phyloP scores from a whole-genome alignment of 1,140 invertebrate genomes.

The Rhyacophila brunnea region DNA sequence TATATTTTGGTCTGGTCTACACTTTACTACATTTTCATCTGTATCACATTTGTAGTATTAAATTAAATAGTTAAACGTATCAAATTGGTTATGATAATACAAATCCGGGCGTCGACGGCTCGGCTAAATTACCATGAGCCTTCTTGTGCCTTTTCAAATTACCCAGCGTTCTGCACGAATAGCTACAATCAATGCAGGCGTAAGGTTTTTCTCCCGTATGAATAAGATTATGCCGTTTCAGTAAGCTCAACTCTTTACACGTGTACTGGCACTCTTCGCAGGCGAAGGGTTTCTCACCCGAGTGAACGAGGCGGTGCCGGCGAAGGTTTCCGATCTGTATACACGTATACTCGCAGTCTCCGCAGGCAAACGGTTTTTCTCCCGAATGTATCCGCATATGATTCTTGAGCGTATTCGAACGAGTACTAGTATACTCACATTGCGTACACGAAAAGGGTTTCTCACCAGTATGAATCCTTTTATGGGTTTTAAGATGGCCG shows the following conservation, averaged over 20 bases:
- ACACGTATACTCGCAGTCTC: conserved; percentile 13
- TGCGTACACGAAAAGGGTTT: conserved; percentile 6
- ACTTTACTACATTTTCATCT: too few species aligned
- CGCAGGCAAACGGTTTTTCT: conserved; percentile 12
- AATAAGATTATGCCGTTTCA: conserved; percentile 12
- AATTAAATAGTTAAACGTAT: too few species aligned
- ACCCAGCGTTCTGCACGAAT: conserved; percentile 5
- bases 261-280: conserved; percentile 8
- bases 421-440: conserved; percentile 1
- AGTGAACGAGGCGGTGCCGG: conserved; percentile 7
- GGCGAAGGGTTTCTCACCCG: conserved; percentile 12
- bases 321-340: background rate
- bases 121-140: too few species aligned
- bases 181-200: conserved; percentile 8
- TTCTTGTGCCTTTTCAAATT: background rate
- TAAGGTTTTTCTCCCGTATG: conserved; percentile 19
- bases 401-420: conserved; percentile 3
- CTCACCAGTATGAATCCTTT: conserved; percentile 2
- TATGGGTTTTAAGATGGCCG: background rate
- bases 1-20: too few species aligned
- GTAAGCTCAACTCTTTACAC: background rate
- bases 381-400: conserved; percentile 11
- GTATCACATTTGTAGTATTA: too few species aligned
- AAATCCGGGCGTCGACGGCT: too few species aligned
- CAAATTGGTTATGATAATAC: too few species aligned